phyloP scores from a whole-genome alignment of 2,113 vertebrate genomes.

The Clarias gariepinus region DNA sequence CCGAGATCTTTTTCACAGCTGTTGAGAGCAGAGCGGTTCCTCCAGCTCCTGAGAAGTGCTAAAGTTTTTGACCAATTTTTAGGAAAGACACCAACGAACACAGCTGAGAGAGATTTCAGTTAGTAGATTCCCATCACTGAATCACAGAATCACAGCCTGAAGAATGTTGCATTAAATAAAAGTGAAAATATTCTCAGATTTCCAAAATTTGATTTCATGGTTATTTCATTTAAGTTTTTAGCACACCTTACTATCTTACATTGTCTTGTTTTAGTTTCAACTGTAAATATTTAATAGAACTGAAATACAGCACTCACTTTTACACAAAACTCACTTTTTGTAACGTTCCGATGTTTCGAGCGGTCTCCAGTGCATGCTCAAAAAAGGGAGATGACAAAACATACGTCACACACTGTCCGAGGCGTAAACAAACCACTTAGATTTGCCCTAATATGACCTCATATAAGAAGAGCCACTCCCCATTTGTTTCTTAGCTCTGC shows the following conservation, averaged over 20 bases:
- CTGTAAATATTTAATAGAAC: background rate
- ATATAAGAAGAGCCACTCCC: no score
- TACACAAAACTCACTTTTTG: no score
- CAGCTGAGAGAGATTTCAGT: slow-evolving; percentile 41
- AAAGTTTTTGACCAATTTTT: slow-evolving; percentile 38
- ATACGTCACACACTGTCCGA: no score
- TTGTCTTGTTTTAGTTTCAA: background rate
- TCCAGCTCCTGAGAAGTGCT: slow-evolving; percentile 48
- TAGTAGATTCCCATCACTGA: slow-evolving; percentile 14
- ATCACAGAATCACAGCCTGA: background rate
- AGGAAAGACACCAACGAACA: background rate
- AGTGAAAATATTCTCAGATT: slow-evolving; percentile 17
- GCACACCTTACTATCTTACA: background rate
- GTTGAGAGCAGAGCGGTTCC: slow-evolving; percentile 55
- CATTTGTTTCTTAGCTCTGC: no score
- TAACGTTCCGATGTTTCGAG: no score
- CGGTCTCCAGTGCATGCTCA: no score
- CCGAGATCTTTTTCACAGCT: slow-evolving; percentile 69
- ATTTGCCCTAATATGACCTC: no score
- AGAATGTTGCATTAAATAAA: background rate
- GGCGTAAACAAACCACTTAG: no score
- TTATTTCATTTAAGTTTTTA: background rate
- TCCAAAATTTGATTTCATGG: slow-evolving; percentile 22
- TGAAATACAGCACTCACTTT: background rate
- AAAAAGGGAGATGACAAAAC: no score